These are phyloP conservation scores for Fukomys damarensis DNA, from an alignment of 2,113 vertebrate species.

Conservation along the genomic window DNA sequence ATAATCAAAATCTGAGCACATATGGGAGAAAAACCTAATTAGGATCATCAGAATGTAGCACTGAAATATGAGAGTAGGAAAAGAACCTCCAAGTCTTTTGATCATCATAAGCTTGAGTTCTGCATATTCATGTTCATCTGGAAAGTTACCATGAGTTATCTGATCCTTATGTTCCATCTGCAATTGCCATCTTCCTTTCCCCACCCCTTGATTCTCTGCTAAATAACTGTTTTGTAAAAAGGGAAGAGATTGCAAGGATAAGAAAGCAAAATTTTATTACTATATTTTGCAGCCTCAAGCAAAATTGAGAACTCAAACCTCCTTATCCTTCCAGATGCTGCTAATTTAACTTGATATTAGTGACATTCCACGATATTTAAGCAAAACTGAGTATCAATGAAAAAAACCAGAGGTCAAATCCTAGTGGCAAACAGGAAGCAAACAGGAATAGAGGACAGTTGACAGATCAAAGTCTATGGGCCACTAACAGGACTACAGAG, in stretches of 20 bases:
- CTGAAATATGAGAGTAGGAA: constrained; percentile 10
- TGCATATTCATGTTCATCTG: constrained; percentile 81
- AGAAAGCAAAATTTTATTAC: constrained; percentile 9
- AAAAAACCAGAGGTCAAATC: background rate
- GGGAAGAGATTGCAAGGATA: background rate
- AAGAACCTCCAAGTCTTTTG: constrained; percentile 65
- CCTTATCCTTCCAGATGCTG: background rate
- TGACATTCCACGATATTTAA: constrained; percentile 4
- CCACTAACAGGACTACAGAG: background rate
- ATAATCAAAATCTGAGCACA: constrained; percentile 60
- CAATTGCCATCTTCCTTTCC: constrained; percentile 9
- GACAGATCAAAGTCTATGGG: background rate
- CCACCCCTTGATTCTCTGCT: background rate
- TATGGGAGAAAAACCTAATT: constrained; percentile 39
- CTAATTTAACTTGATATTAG: background rate
- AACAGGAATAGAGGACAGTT: background rate
- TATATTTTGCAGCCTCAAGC: constrained; percentile 18
- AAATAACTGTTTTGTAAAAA: background rate
- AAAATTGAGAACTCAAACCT: background rate
- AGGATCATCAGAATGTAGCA: constrained; percentile 28
- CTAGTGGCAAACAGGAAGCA: background rate
- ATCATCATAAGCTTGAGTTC: constrained; percentile 63
- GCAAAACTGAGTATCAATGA: background rate
- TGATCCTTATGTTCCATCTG: constrained; percentile 50
- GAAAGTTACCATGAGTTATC: constrained; percentile 60